Evolutionary conservation across 2,113 vertebrate species (phyloP).

Genomic region (Apeltes quadracus): DNA sequence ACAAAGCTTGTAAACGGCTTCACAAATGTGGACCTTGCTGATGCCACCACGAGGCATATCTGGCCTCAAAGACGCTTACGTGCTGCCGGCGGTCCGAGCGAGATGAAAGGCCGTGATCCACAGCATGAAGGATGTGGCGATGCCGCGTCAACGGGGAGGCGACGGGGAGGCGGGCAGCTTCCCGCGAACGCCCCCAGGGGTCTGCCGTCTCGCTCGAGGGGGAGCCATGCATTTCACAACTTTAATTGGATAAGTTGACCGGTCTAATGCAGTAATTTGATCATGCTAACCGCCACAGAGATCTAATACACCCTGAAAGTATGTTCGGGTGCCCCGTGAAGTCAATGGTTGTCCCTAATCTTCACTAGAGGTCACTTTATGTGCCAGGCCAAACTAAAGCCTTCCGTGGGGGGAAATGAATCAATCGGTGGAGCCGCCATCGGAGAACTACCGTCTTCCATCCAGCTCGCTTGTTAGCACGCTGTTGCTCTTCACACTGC

Average conservation of each 20-base stretch:
- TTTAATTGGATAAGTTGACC: constrained; percentile 75
- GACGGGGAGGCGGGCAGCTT: constrained; percentile 55
- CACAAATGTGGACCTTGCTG: constrained; percentile 45
- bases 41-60: constrained; percentile 60
- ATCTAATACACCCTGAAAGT: constrained; percentile 61
- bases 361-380: constrained; percentile 67
- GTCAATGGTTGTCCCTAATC: constrained; percentile 62
- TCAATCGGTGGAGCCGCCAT: constrained; percentile 36
- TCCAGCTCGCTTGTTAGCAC: not conserved
- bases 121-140: constrained; percentile 52
- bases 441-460: not conserved
- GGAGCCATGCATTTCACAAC: constrained; percentile 64
- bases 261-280: constrained; percentile 75
- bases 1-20: constrained; percentile 55
- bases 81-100: constrained; percentile 54
- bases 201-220: constrained; percentile 39
- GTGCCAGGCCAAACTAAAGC: constrained; percentile 44
- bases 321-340: constrained; percentile 57
- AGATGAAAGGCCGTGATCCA: constrained; percentile 72
- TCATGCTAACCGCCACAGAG: constrained; percentile 68
- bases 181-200: constrained; percentile 48
- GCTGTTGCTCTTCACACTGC: constrained; percentile 6
- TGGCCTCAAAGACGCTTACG: constrained; percentile 63
- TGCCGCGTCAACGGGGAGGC: constrained; percentile 54
- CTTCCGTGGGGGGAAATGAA: constrained; percentile 45